Evolutionary conservation across 2,888 invertebrate species (phyloP).

Genomic region (Dynastes maya): DNA sequence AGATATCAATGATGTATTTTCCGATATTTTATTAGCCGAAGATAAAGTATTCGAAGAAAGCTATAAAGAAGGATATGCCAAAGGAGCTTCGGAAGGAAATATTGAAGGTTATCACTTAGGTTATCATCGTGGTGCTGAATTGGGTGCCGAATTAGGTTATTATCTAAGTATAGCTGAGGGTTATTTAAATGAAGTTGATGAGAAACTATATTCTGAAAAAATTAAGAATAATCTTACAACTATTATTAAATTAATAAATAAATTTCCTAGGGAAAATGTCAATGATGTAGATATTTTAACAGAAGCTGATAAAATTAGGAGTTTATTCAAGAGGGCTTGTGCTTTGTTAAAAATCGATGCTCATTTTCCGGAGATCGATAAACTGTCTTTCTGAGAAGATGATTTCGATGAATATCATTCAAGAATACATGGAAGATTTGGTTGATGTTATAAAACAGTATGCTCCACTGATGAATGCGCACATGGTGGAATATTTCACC

Average conservation of each 20-base stretch:
- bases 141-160: slow-evolving; percentile 85
- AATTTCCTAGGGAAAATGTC: slow-evolving; percentile 79
- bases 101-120: slow-evolving; percentile 83
- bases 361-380: slow-evolving; percentile 72
- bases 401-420: background rate
- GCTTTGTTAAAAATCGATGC: slow-evolving; percentile 78
- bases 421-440: slow-evolving; percentile 21
- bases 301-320: slow-evolving; percentile 77
- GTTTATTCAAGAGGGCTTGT: slow-evolving; percentile 80
- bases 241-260: slow-evolving; percentile 75
- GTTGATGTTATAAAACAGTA: slow-evolving; percentile 71
- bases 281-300: slow-evolving; percentile 78
- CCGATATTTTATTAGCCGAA: slow-evolving; percentile 81
- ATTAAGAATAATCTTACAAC: slow-evolving; percentile 72
- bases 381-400: slow-evolving; percentile 74
- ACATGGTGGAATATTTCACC: slow-evolving; percentile 84
- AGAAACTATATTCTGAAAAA: slow-evolving; percentile 72
- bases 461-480: slow-evolving; percentile 80
- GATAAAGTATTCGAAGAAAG: slow-evolving; percentile 77
- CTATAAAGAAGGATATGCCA: slow-evolving; percentile 79
- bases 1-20: slow-evolving; percentile 84
- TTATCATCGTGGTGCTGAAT: slow-evolving; percentile 82
- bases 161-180: slow-evolving; percentile 77
- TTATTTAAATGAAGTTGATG: slow-evolving; percentile 59
- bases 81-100: slow-evolving; percentile 77